Percentiles rank a stretch among this genome's conserved stretches.
Conservation (phyloP, 64 coral and sea anemone species). For the Catalaphyllia jardinei region DNA sequence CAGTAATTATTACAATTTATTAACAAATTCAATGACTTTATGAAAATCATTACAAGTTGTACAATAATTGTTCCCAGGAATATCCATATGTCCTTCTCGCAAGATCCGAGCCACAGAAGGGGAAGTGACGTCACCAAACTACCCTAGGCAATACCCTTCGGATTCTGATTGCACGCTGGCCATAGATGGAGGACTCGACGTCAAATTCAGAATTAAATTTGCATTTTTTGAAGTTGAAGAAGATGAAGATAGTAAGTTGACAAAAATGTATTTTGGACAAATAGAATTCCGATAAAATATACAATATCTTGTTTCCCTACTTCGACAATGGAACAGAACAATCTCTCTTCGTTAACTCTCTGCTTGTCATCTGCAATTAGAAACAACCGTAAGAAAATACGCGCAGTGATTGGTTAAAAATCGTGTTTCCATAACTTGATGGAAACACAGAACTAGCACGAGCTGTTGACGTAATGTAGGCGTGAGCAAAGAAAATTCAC, state of each 20-base stretch:
- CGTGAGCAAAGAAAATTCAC: too few relatives aligned
- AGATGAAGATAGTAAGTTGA: constrained; percentile 10
- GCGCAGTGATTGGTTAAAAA: too few relatives aligned
- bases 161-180: not conserved
- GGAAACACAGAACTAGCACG: too few relatives aligned
- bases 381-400: too few relatives aligned
- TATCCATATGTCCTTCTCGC: constrained; percentile 31
- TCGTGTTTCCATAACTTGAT: too few relatives aligned
- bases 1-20: not conserved
- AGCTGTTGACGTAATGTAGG: too few relatives aligned
- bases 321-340: not conserved
- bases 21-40: not conserved
- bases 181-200: constrained; percentile 13
- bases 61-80: not conserved
- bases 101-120: constrained; percentile 1
- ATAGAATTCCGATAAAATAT: too few relatives aligned
- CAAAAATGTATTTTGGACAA: too few relatives aligned
- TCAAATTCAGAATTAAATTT: constrained; percentile 10
- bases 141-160: not conserved
- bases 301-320: too few relatives aligned
- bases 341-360: not conserved
- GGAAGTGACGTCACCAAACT: constrained; percentile 33
- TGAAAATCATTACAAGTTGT: not conserved
- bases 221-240: constrained; percentile 28
- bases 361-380: not conserved